Percentiles rank a stretch among this genome's conserved stretches.
Conservation (phyloP, 2,113 vertebrate species). For the Cephalopterus ornatus region DNA sequence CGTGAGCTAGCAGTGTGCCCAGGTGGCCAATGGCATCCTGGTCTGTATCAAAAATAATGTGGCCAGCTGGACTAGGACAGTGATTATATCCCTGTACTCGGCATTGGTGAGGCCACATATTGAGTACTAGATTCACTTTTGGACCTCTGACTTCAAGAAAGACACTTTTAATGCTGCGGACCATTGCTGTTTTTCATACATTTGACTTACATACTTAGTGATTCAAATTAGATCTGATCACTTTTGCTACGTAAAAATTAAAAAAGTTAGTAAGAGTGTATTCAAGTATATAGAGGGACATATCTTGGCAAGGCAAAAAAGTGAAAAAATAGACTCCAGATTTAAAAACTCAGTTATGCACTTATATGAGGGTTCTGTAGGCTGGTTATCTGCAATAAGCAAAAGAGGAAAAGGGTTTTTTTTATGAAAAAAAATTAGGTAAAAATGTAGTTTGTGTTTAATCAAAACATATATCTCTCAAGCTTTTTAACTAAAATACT, state of each 20-base stretch:
- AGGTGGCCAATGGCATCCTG: neutral
- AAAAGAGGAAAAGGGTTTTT: neutral
- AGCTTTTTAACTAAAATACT: neutral
- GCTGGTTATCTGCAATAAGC: neutral
- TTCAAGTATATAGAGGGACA: neutral
- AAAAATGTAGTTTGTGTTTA: neutral
- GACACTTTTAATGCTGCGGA: neutral
- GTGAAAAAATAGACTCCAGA: neutral
- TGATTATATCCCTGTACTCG: neutral
- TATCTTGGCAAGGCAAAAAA: neutral
- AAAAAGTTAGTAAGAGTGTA: neutral
- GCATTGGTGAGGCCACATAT: neutral
- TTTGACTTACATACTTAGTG: neutral
- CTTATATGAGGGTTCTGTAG: neutral
- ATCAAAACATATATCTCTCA: neutral
- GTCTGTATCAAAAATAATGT: neutral
- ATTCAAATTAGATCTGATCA: constrained; percentile 1
- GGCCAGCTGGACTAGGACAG: neutral
- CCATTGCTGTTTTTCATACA: neutral
- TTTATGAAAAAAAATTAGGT: neutral
- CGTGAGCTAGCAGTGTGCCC: neutral
- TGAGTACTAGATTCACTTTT: neutral
- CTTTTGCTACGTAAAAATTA: neutral
- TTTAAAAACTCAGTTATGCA: neutral
- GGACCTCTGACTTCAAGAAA: neutral